Evolutionary conservation across 2,797 vertebrate genomes (phyloP).

Genomic region (Acipenser ruthenus): DNA sequence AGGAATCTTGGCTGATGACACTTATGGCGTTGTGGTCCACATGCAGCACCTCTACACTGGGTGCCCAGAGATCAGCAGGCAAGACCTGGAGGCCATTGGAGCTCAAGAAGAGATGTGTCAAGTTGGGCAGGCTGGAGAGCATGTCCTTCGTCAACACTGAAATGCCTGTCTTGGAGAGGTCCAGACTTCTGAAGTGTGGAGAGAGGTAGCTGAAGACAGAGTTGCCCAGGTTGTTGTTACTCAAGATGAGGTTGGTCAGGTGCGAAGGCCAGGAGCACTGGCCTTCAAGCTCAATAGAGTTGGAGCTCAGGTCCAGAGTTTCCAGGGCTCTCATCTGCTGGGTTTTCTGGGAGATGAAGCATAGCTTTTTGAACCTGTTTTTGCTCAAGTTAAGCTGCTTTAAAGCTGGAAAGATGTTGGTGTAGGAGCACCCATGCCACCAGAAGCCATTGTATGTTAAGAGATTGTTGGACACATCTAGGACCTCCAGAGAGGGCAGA

Average conservation of each 20-base stretch:
- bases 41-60: conserved; percentile 46
- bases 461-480: conserved; percentile 50
- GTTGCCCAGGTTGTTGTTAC: conserved; percentile 58
- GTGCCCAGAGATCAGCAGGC: conserved; percentile 41
- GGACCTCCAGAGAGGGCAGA: conserved; percentile 35
- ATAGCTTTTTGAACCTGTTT: conserved; percentile 41
- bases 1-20: conserved; percentile 42
- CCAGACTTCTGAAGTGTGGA: conserved; percentile 42
- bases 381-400: conserved; percentile 36
- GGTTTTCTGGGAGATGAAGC: conserved; percentile 33
- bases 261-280: conserved; percentile 54
- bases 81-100: conserved; percentile 61
- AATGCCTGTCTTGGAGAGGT: conserved; percentile 64
- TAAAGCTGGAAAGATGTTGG: conserved; percentile 37
- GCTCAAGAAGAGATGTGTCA: conserved; percentile 62
- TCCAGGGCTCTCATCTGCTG: conserved; percentile 51
- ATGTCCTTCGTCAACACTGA: conserved; percentile 38
- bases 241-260: conserved; percentile 54
- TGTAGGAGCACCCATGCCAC: conserved; percentile 36
- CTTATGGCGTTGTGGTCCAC: conserved; percentile 59
- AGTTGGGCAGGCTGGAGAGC: conserved; percentile 34
- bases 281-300: conserved; percentile 39
- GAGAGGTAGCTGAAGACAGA: conserved; percentile 64
- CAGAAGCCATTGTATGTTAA: conserved; percentile 42
- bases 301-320: conserved; percentile 67